Evolutionary conservation across 2,888 invertebrate genomes (phyloP).

Genomic region (Chironomus tentans): DNA sequence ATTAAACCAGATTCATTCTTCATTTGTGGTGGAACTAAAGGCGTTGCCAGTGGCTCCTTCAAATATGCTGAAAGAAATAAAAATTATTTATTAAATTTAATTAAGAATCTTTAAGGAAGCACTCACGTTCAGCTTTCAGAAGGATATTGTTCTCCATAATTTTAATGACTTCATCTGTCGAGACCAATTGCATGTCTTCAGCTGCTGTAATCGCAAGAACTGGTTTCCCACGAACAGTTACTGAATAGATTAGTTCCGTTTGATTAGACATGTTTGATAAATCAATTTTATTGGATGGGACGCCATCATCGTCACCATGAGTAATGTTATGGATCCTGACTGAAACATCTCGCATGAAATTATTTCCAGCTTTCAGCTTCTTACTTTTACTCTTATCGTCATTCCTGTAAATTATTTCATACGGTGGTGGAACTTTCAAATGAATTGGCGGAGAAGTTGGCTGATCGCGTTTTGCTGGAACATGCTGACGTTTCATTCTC

Average conservation of each 20-base stretch:
- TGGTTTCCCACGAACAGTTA: slow-evolving; percentile 67
- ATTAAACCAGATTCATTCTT: slow-evolving; percentile 34
- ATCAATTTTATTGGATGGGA: slow-evolving; percentile 35
- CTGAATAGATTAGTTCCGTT: slow-evolving; percentile 66
- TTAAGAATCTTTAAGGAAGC: neutral
- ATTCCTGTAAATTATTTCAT: neutral
- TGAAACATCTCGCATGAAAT: slow-evolving; percentile 45
- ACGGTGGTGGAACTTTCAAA: neutral
- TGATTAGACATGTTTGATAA: slow-evolving; percentile 34
- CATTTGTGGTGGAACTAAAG: slow-evolving; percentile 38
- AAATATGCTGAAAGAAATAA: slow-evolving; percentile 36
- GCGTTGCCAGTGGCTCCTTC: slow-evolving; percentile 41
- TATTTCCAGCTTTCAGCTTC: neutral
- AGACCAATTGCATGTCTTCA: slow-evolving; percentile 71
- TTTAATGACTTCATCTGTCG: slow-evolving; percentile 63
- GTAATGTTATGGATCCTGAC: slow-evolving; percentile 57
- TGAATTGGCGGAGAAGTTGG: neutral
- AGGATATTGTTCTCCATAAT: slow-evolving; percentile 67
- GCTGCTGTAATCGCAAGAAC: slow-evolving; percentile 73
- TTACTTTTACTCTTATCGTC: neutral
- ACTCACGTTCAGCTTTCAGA: slow-evolving; percentile 78
- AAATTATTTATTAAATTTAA: neutral
- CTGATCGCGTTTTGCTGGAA: slow-evolving; percentile 34
- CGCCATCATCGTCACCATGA: slow-evolving; percentile 29
- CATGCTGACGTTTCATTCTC: slow-evolving; percentile 25